phyloP scores from a whole-genome alignment of 2,797 vertebrate genomes.

The Eupleurogrammus muticus region DNA sequence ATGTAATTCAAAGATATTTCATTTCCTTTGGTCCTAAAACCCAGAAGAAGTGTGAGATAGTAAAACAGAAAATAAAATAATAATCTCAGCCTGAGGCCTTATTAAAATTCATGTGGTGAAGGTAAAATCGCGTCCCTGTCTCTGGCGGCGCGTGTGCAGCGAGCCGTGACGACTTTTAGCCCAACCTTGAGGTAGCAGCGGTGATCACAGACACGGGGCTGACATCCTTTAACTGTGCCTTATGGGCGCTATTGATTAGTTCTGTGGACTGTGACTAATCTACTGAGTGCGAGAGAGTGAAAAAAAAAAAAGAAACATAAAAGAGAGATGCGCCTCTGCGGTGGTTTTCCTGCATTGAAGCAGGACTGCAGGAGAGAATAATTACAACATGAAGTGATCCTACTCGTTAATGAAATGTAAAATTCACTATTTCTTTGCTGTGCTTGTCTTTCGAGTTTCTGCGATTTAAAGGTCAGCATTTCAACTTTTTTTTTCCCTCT shows the following conservation, averaged over 20 bases:
- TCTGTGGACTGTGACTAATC: constrained; percentile 49
- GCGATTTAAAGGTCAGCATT: neutral
- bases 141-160: constrained; percentile 30
- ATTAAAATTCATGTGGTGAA: constrained; percentile 14
- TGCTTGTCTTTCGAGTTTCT: neutral
- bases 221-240: constrained; percentile 37
- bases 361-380: neutral
- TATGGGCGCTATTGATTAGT: constrained; percentile 53
- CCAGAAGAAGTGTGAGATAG: neutral
- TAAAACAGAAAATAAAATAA: neutral
- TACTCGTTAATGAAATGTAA: constrained; percentile 17
- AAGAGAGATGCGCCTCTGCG: constrained; percentile 3
- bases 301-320: constrained; percentile 3
- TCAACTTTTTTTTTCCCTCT: too few relatives aligned
- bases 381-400: neutral
- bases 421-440: neutral
- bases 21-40: neutral
- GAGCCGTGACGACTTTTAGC: constrained; percentile 27
- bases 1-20: neutral
- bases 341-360: constrained; percentile 7
- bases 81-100: neutral
- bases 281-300: constrained; percentile 28
- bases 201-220: constrained; percentile 32
- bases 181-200: constrained; percentile 25
- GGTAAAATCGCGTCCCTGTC: constrained; percentile 23